Conservation (phyloP, 2,888 invertebrate species). For the Scaptomyza polygonia region DNA sequence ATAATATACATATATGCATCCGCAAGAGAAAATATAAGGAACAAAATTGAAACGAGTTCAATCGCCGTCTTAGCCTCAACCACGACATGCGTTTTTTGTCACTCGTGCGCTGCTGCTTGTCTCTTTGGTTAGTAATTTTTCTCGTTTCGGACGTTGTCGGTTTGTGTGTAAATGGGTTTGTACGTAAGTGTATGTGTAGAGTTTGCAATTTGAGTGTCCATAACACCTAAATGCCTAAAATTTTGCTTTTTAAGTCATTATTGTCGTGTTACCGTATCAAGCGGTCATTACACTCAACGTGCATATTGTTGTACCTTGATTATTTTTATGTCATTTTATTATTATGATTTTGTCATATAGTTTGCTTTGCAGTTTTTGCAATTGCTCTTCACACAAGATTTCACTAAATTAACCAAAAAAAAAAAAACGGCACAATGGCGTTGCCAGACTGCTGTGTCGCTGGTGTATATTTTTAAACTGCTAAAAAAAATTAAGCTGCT, state of each 20-base stretch:
- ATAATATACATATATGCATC: background rate
- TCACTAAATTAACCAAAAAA: slow-evolving; percentile 47
- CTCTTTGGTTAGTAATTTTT: slow-evolving; percentile 45
- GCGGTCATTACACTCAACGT: slow-evolving; percentile 51
- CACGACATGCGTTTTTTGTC: slow-evolving; percentile 46
- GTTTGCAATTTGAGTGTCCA: background rate
- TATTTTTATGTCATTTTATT: slow-evolving; percentile 33
- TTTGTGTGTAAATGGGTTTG: slow-evolving; percentile 1
- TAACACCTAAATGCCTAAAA: slow-evolving; percentile 16
- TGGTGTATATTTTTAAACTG: slow-evolving; percentile 50
- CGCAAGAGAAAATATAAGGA: slow-evolving; percentile 44
- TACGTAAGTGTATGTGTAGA: background rate
- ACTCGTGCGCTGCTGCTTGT: slow-evolving; percentile 34
- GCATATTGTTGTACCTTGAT: slow-evolving; percentile 45
- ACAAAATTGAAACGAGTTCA: slow-evolving; percentile 68
- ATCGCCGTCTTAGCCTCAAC: slow-evolving; percentile 37
- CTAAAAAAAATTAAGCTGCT: slow-evolving; percentile 9
- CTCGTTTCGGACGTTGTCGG: slow-evolving; percentile 52
- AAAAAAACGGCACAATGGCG: slow-evolving; percentile 40
- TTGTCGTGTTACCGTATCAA: slow-evolving; percentile 8
- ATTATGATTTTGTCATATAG: slow-evolving; percentile 46
- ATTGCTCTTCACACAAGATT: slow-evolving; percentile 63
- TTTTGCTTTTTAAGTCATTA: slow-evolving; percentile 21
- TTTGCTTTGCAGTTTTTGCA: slow-evolving; percentile 51
- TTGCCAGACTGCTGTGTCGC: slow-evolving; percentile 55